Evolutionary conservation across 2,113 vertebrate genomes (phyloP).

Genomic region (Clarias batrachus): DNA sequence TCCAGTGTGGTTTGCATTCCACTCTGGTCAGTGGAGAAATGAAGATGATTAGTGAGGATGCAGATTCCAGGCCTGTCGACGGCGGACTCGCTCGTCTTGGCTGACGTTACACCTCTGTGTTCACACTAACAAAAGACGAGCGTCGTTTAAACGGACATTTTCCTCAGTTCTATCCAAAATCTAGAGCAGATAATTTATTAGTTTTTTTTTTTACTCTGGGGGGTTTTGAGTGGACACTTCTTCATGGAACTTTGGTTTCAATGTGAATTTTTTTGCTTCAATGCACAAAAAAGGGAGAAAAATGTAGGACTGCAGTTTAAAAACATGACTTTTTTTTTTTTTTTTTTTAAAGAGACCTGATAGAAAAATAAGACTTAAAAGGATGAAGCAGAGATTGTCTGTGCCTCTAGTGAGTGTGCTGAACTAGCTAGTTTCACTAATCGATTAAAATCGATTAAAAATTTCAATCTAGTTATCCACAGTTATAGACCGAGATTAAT

Average conservation of each 20-base stretch:
- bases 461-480: too few relatives aligned
- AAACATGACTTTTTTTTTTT: too few relatives aligned
- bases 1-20: slow-evolving; percentile 56
- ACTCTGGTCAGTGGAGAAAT: slow-evolving; percentile 1
- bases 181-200: background rate
- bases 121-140: background rate
- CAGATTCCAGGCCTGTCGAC: background rate
- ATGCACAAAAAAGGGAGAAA: background rate
- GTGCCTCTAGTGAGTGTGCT: background rate
- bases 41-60: background rate
- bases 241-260: background rate
- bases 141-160: background rate
- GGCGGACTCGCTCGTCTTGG: background rate
- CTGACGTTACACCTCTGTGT: background rate
- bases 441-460: background rate
- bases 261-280: background rate
- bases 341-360: background rate
- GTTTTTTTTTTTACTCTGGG: too few relatives aligned
- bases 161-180: background rate
- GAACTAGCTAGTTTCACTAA: background rate
- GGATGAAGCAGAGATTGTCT: background rate
- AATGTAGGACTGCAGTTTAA: background rate
- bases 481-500: too few relatives aligned
- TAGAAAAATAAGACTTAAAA: background rate
- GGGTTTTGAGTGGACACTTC: background rate